Percentiles rank a stretch among this genome's conserved stretches.
These are phyloP conservation scores for Idaea biselata DNA, from an alignment of 2,888 invertebrate genomes.

Conservation along the genomic window DNA sequence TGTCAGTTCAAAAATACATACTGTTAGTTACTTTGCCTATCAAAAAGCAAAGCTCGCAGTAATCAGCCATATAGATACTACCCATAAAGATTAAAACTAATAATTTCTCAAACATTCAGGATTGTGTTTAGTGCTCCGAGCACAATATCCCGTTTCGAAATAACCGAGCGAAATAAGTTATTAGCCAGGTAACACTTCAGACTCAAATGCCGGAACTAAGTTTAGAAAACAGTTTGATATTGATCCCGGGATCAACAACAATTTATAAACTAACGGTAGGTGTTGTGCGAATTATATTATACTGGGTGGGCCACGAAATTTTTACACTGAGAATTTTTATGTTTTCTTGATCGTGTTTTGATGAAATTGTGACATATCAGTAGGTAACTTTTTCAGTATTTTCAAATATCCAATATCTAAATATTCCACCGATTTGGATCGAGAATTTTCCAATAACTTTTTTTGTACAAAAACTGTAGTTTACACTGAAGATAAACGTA, in stretches of 20 bases:
- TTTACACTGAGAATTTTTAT: slow-evolving; percentile 27
- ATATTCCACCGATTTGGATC: too few species aligned
- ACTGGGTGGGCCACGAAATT: slow-evolving; percentile 28
- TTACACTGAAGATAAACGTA: too few species aligned
- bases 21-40: too few species aligned
- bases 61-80: too few species aligned
- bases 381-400: too few species aligned
- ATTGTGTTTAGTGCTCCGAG: not conserved
- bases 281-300: slow-evolving; percentile 33
- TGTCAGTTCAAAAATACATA: too few species aligned
- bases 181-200: not conserved
- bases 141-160: not conserved
- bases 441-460: too few species aligned
- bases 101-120: not conserved
- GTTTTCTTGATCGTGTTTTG: too few species aligned
- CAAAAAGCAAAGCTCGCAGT: too few species aligned
- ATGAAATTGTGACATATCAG: too few species aligned
- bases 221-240: not conserved
- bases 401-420: too few species aligned
- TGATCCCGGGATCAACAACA: slow-evolving; percentile 17
- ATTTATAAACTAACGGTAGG: slow-evolving; percentile 38
- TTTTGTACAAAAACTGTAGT: too few species aligned
- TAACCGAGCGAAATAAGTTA: not conserved
- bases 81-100: not conserved
- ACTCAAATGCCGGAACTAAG: not conserved